phyloP scores from a whole-genome alignment of 2,797 vertebrate genomes.

The Hypotaenidia okinawae region DNA sequence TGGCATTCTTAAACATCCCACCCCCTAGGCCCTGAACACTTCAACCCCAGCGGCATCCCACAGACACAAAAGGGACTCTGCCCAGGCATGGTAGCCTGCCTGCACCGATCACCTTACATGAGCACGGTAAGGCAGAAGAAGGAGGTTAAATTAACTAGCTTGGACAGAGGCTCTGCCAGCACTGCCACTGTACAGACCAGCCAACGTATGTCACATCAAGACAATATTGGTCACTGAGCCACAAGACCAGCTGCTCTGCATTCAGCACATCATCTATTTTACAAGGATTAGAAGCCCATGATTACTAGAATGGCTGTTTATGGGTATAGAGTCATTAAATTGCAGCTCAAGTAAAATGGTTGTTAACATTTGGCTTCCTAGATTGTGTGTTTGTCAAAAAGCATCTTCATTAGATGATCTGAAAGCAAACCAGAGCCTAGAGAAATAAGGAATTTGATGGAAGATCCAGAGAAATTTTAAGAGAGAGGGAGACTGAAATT shows the following conservation, averaged over 20 bases:
- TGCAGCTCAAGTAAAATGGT: background rate
- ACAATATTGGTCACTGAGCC: background rate
- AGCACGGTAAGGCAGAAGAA: background rate
- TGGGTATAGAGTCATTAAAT: background rate
- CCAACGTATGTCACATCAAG: background rate
- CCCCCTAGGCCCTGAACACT: background rate
- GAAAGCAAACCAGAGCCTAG: background rate
- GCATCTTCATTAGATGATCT: background rate
- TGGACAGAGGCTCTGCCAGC: constrained; percentile 30
- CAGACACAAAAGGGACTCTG: background rate
- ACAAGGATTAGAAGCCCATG: background rate
- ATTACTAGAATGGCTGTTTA: background rate
- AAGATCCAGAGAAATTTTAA: background rate
- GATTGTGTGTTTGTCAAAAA: background rate
- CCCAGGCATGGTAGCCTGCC: background rate
- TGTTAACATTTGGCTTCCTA: background rate
- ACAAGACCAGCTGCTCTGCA: constrained; percentile 18
- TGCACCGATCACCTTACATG: fast-evolving
- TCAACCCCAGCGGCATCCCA: background rate
- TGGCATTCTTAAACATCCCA: background rate
- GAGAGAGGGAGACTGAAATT: background rate
- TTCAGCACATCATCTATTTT: background rate
- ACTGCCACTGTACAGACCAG: background rate
- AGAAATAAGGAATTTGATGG: background rate
- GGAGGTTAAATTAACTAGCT: background rate